Conservation (phyloP, 2,888 invertebrate genomes). For the Caenorhabditis sulstoni region DNA sequence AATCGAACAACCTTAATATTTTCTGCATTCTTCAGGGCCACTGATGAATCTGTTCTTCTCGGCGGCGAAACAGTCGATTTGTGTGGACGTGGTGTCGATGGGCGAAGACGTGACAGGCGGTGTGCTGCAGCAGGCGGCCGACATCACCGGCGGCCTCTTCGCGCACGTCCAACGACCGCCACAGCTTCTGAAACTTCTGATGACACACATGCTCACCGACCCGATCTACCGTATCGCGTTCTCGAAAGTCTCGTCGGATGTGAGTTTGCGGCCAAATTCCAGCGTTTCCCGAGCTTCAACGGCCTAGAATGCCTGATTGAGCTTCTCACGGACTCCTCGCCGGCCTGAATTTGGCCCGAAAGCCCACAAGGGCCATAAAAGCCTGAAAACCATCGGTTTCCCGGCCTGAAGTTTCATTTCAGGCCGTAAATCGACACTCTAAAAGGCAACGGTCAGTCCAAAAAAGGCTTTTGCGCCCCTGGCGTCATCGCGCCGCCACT, state of each 20-base stretch:
- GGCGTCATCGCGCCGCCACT: no score
- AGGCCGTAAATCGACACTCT: no score
- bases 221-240: constrained; percentile 1
- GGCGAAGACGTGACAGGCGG: constrained; percentile 62
- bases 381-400: no score
- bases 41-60: constrained; percentile 71
- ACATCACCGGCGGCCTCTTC: constrained; percentile 69
- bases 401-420: no score
- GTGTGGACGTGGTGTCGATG: constrained; percentile 66
- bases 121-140: constrained; percentile 69
- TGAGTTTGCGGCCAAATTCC: constrained; percentile 5
- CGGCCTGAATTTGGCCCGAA: no score
- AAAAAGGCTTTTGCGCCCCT: no score
- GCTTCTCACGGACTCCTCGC: no score
- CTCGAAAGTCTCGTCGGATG: constrained; percentile 11
- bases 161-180: constrained; percentile 34
- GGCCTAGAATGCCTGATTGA: no score
- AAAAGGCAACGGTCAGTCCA: no score
- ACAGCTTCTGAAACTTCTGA: constrained; percentile 41
- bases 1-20: no score
- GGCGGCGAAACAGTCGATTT: constrained; percentile 65
- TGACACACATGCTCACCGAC: constrained; percentile 25
- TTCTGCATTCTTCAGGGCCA: constrained; percentile 43
- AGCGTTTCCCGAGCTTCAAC: no score
- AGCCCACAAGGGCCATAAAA: no score